A percentile compares a stretch with the other conserved stretches of the same genome.
phyloP scores from a whole-genome alignment of 2,113 vertebrate genomes.

The Eurystomus gularis region DNA sequence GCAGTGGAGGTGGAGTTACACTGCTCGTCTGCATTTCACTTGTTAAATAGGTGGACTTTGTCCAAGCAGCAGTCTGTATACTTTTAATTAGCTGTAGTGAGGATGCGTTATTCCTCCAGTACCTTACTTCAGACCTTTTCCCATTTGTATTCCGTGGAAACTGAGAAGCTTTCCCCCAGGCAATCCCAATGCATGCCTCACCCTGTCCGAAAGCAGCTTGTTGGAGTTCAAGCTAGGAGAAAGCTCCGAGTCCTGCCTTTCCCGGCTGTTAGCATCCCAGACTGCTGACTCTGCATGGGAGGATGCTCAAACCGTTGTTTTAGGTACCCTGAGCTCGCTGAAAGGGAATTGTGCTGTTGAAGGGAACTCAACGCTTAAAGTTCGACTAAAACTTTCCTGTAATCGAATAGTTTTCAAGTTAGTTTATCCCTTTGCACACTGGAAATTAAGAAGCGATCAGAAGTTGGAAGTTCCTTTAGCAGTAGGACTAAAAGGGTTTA shows the following conservation, averaged over 20 bases:
- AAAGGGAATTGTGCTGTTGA: not conserved
- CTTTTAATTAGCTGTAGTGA: not conserved
- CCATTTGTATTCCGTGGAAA: fast-evolving
- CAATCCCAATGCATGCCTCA: fast-evolving
- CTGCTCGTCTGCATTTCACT: not conserved
- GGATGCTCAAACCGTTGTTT: not conserved
- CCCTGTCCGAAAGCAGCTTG: not conserved
- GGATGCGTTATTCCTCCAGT: fast-evolving
- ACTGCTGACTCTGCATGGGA: not conserved
- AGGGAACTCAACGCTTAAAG: not conserved
- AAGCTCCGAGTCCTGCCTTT: not conserved
- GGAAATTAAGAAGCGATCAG: not conserved
- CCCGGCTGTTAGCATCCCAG: not conserved
- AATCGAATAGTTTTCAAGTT: fast-evolving
- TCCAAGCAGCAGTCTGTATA: not conserved
- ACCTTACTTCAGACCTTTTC: not conserved
- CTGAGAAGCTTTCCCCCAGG: not conserved
- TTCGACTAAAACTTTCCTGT: not conserved
- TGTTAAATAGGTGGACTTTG: not conserved
- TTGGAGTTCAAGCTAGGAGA: not conserved
- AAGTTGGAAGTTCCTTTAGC: not conserved
- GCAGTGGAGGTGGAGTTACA: not conserved
- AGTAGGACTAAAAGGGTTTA: not conserved
- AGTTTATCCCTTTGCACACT: not conserved
- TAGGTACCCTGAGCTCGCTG: not conserved